Conservation (phyloP, 2,888 invertebrate genomes). For the Drosophila testacea region DNA sequence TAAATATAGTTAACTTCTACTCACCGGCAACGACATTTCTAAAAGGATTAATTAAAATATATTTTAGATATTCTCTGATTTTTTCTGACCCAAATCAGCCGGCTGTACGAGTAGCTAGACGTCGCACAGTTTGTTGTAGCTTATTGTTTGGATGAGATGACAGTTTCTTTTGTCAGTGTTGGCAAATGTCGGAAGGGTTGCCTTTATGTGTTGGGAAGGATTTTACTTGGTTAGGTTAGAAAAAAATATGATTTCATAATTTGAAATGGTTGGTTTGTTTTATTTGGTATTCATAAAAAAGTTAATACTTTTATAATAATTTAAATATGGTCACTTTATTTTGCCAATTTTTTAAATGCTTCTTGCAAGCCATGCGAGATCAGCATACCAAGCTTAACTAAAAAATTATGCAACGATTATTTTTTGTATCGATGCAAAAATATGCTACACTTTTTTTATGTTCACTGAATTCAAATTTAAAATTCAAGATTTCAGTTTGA, state of each 20-base stretch:
- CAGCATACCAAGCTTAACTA: constrained; percentile 18
- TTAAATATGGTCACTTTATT: neutral
- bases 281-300: too few relatives aligned
- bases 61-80: neutral
- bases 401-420: neutral
- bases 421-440: constrained; percentile 6
- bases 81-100: neutral
- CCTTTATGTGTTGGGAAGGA: too few relatives aligned
- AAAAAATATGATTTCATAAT: too few relatives aligned
- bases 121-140: neutral
- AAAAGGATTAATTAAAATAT: neutral
- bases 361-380: neutral
- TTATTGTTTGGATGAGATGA: constrained; percentile 32
- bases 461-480: neutral
- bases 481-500: too few relatives aligned
- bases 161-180: constrained; percentile 41
- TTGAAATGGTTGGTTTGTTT: too few relatives aligned
- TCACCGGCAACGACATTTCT: constrained; percentile 26
- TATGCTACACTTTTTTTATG: constrained; percentile 17
- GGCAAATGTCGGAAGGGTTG: constrained; percentile 6
- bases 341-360: neutral
- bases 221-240: too few relatives aligned
- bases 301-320: neutral
- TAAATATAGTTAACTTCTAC: neutral
- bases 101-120: neutral